phyloP scores from a whole-genome alignment of 2,888 invertebrate species.

The Acleris literana region DNA sequence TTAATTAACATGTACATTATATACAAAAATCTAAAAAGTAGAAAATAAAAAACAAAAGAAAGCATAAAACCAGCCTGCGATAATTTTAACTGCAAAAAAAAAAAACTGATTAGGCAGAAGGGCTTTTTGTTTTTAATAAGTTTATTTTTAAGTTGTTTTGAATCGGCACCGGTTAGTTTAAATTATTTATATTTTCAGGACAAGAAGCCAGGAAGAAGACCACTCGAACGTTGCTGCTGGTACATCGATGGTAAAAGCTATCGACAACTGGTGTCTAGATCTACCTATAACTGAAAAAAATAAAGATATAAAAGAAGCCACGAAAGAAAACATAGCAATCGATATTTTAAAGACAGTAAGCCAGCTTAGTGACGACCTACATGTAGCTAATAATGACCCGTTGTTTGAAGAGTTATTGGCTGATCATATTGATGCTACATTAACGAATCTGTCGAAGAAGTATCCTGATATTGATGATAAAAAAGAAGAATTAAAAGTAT shows the following conservation, averaged over 20 bases:
- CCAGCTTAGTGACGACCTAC: constrained; percentile 56
- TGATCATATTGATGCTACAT: constrained; percentile 54
- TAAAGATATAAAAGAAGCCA: constrained; percentile 41
- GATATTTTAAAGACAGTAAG: constrained; percentile 59
- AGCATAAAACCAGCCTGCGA: too few species aligned
- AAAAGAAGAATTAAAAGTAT: constrained; percentile 48
- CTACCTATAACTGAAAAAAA: constrained; percentile 52
- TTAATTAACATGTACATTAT: too few species aligned
- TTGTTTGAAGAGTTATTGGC: constrained; percentile 53
- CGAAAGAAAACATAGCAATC: constrained; percentile 53
- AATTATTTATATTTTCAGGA: too few species aligned
- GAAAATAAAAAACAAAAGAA: too few species aligned
- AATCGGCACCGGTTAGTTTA: too few species aligned
- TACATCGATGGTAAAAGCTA: constrained; percentile 51
- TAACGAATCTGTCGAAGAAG: constrained; percentile 50
- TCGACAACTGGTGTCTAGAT: constrained; percentile 61
- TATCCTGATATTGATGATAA: constrained; percentile 45
- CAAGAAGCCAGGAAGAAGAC: too few species aligned
- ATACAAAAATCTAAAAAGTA: too few species aligned
- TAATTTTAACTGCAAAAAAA: too few species aligned
- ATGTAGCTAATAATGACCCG: constrained; percentile 51
- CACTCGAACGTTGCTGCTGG: constrained; percentile 36
- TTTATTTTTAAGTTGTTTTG: too few species aligned
- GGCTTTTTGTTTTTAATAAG: too few species aligned
- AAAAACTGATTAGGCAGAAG: too few species aligned